Conservation (phyloP, 2,888 invertebrate genomes). For the Malthinus seriepunctatus region DNA sequence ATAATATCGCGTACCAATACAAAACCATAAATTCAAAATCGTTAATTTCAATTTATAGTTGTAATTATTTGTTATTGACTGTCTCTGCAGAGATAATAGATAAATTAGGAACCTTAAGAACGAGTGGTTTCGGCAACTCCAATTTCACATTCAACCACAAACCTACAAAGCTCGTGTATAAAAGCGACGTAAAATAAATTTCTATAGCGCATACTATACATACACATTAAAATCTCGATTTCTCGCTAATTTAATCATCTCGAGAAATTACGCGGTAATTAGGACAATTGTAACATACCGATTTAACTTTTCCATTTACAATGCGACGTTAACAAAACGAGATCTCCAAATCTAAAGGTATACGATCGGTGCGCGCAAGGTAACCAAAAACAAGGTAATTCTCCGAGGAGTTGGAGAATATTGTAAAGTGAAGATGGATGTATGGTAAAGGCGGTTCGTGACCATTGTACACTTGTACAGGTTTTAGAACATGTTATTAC, state of each 20-base stretch:
- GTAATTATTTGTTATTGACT: no score
- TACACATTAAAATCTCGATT: no score
- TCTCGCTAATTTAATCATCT: neutral
- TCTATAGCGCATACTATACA: no score
- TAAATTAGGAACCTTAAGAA: no score
- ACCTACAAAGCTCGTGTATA: no score
- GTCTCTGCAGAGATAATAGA: no score
- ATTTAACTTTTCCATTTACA: conserved; percentile 2
- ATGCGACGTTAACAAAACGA: neutral
- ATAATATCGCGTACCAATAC: no score
- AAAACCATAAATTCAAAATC: no score
- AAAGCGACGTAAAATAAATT: no score
- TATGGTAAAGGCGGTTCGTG: conserved; percentile 6
- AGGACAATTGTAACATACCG: neutral
- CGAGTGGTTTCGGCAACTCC: no score
- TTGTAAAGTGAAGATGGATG: conserved; percentile 5
- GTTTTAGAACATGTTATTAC: neutral
- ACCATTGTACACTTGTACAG: conserved; percentile 3
- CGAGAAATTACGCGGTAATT: conserved; percentile 1
- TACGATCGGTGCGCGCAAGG: neutral
- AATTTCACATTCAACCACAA: no score
- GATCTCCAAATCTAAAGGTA: neutral
- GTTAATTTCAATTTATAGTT: no score
- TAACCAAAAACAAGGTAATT: neutral
- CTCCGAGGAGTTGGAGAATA: conserved; percentile 1